Percentiles rank a stretch among this genome's conserved stretches.
phyloP scores from a whole-genome alignment of 2,797 vertebrate species.

The Corythornis leucogaster region DNA sequence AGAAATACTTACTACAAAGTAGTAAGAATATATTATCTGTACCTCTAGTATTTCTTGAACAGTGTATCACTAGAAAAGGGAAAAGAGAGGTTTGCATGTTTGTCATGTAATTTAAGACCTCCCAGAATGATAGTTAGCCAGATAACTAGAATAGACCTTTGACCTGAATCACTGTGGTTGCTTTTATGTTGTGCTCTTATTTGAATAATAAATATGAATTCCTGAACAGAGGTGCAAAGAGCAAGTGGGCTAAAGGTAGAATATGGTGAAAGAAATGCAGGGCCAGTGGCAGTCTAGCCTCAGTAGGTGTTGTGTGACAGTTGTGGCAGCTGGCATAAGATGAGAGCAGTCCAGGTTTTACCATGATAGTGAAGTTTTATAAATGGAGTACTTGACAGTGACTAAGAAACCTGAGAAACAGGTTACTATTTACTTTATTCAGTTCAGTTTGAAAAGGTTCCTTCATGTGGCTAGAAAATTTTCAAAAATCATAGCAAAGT shows the following conservation, averaged over 20 bases:
- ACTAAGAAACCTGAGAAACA: neutral
- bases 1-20: neutral
- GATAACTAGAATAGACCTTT: neutral
- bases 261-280: constrained; percentile 21
- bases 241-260: constrained; percentile 48
- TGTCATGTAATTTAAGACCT: neutral
- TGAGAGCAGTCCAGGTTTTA: neutral
- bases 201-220: constrained; percentile 16
- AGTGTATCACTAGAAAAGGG: neutral
- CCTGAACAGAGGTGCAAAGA: neutral
- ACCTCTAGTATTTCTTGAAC: neutral
- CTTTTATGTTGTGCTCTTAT: neutral
- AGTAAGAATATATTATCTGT: neutral
- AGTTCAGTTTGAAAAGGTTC: neutral
- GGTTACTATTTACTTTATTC: neutral
- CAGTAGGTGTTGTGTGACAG: constrained; percentile 11
- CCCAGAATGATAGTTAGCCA: neutral
- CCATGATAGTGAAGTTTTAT: neutral
- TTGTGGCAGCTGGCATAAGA: constrained; percentile 1
- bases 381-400: neutral
- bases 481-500: neutral
- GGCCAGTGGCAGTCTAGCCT: neutral
- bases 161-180: neutral
- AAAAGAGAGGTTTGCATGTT: neutral
- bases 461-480: neutral